Conservation (phyloP, 37 sponge, comb jelly and placozoan species). For the Theonella swinhoei region DNA sequence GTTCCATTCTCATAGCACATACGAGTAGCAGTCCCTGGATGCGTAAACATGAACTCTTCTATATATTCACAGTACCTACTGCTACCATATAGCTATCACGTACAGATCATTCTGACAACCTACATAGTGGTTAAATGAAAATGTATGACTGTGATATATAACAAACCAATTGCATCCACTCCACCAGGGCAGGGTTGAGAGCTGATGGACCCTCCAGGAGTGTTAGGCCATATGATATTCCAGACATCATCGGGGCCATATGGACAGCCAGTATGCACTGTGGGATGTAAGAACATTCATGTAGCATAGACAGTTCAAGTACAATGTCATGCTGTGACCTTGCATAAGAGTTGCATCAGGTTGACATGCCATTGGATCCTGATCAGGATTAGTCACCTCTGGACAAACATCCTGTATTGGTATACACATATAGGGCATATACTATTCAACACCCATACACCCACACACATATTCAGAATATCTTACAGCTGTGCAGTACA, state of each 20-base stretch:
- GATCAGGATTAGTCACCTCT: slow-evolving; percentile 28
- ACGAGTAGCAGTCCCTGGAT: slow-evolving; percentile 15
- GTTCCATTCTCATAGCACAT: background rate
- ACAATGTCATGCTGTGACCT: too few species aligned
- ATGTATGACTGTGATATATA: too few species aligned
- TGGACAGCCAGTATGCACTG: slow-evolving; percentile 53
- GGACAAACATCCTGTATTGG: slow-evolving; percentile 51
- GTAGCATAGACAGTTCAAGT: too few species aligned
- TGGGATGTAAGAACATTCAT: too few species aligned
- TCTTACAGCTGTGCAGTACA: background rate
- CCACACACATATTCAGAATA: too few species aligned
- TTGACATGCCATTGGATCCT: slow-evolving; percentile 14
- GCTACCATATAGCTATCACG: too few species aligned
- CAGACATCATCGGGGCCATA: slow-evolving; percentile 9
- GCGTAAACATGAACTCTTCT: background rate
- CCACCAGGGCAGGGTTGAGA: slow-evolving; percentile 50
- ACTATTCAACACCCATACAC: too few species aligned
- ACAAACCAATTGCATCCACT: background rate
- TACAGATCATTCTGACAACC: too few species aligned
- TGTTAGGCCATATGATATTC: slow-evolving; percentile 57
- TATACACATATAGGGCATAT: background rate
- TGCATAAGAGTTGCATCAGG: background rate
- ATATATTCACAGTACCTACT: too few species aligned
- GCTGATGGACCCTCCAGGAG: slow-evolving; percentile 4
- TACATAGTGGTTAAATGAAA: too few species aligned